phyloP scores from a whole-genome alignment of 2,797 vertebrate species.

The Cynodonichthys magdalenae region DNA sequence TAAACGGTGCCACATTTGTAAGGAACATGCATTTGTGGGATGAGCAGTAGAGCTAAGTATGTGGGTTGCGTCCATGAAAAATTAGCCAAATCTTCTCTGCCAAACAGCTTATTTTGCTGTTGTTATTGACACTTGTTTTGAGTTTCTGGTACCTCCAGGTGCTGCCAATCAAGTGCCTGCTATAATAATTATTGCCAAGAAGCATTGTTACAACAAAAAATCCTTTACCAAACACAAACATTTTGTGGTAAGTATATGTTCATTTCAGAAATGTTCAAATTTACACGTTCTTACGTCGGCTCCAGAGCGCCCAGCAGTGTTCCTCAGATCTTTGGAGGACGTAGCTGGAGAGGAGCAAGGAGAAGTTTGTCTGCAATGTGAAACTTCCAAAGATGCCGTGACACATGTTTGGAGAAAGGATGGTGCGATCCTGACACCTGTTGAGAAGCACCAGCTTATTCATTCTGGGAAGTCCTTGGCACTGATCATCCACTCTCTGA shows the following conservation, averaged over 20 bases:
- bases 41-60: too few species aligned
- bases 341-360: slow-evolving; percentile 85
- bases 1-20: too few species aligned
- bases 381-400: slow-evolving; percentile 89
- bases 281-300: not conserved
- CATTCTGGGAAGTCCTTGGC: slow-evolving; percentile 83
- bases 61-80: too few species aligned
- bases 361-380: slow-evolving; percentile 86
- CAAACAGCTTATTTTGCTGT: too few species aligned
- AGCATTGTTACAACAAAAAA: too few species aligned
- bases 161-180: too few species aligned
- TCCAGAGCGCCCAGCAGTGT: slow-evolving; percentile 88
- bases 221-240: too few species aligned
- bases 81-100: too few species aligned
- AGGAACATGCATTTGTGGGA: too few species aligned
- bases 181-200: too few species aligned
- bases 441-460: slow-evolving; percentile 86
- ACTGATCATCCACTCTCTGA: slow-evolving; percentile 85
- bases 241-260: not conserved
- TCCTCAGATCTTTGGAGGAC: slow-evolving; percentile 90
- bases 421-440: slow-evolving; percentile 73
- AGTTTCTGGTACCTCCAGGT: too few species aligned
- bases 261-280: slow-evolving; percentile 8
- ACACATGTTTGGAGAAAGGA: slow-evolving; percentile 90
- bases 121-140: too few species aligned